These are phyloP conservation scores for Seira musarum DNA, from an alignment of 2,888 invertebrate species.

Conservation along the genomic window DNA sequence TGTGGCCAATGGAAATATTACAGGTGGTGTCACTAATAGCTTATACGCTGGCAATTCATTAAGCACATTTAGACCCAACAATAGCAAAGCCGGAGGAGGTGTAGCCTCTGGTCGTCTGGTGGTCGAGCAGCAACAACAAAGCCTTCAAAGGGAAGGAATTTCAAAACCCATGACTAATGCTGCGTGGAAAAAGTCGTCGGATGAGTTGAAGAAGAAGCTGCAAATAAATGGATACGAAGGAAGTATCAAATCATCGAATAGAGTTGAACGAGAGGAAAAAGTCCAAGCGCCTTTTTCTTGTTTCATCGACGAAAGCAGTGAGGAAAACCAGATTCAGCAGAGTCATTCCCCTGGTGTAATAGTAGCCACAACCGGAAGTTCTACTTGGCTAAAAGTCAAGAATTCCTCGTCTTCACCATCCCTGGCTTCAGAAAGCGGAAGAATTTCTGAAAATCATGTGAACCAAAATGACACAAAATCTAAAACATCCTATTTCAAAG, in stretches of 20 bases:
- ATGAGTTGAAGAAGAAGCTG: too few relatives aligned
- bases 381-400: conserved; percentile 59
- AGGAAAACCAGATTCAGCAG: conserved; percentile 14
- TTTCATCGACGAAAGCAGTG: too few relatives aligned
- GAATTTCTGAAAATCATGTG: neutral
- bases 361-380: conserved; percentile 57
- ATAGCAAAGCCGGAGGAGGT: conserved; percentile 35
- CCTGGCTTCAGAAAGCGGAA: neutral
- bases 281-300: too few relatives aligned
- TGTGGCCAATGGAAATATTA: conserved; percentile 6
- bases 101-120: conserved; percentile 13
- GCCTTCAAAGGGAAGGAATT: too few relatives aligned
- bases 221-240: too few relatives aligned
- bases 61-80: conserved; percentile 31
- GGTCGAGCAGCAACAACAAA: too few relatives aligned
- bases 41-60: conserved; percentile 17
- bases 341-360: conserved; percentile 55
- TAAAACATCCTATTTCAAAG: conserved; percentile 5
- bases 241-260: too few relatives aligned
- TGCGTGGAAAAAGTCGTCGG: too few relatives aligned
- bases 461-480: conserved; percentile 35
- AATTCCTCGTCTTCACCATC: conserved; percentile 29
- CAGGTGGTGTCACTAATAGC: conserved; percentile 28
- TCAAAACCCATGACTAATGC: too few relatives aligned
- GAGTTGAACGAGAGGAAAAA: too few relatives aligned